A percentile compares a stretch with the other conserved stretches of the same genome.
Evolutionary conservation across 2,797 vertebrate genomes (phyloP).

Genomic region (Myotis findleyi): DNA sequence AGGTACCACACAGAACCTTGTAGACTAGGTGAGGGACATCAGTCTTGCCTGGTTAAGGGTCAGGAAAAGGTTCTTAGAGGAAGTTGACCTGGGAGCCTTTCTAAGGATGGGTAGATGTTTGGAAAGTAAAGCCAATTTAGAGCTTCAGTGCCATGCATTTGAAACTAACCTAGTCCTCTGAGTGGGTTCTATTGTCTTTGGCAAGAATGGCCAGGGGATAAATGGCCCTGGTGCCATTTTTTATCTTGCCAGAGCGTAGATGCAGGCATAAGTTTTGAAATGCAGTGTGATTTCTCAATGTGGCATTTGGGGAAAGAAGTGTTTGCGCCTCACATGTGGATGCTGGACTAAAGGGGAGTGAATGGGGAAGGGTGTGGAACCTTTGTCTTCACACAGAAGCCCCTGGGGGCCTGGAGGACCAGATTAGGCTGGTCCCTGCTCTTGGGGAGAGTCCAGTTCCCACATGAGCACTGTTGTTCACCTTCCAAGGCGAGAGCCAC

Average conservation of each 20-base stretch:
- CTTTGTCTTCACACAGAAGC: background rate
- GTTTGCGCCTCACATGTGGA: background rate
- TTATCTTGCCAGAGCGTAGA: background rate
- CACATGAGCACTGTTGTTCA: background rate
- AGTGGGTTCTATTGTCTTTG: background rate
- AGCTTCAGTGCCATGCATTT: background rate
- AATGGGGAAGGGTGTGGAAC: background rate
- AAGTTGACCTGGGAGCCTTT: background rate
- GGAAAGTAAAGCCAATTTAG: background rate
- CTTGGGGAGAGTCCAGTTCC: background rate
- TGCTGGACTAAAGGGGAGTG: background rate
- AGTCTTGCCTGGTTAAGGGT: background rate
- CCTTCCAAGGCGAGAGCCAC: background rate
- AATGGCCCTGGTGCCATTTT: background rate
- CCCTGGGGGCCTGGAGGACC: background rate
- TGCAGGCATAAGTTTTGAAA: background rate
- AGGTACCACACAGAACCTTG: background rate
- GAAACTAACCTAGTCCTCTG: background rate
- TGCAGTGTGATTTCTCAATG: background rate
- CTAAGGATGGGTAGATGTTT: background rate
- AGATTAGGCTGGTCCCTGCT: background rate
- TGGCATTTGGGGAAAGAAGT: background rate
- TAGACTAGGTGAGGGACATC: too few relatives aligned
- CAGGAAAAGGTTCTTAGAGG: background rate
- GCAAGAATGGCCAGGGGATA: background rate